Percentiles rank a stretch among this genome's conserved stretches.
Evolutionary conservation across 2,888 invertebrate genomes (phyloP).

Genomic region (Pristionchus entomophagus): DNA sequence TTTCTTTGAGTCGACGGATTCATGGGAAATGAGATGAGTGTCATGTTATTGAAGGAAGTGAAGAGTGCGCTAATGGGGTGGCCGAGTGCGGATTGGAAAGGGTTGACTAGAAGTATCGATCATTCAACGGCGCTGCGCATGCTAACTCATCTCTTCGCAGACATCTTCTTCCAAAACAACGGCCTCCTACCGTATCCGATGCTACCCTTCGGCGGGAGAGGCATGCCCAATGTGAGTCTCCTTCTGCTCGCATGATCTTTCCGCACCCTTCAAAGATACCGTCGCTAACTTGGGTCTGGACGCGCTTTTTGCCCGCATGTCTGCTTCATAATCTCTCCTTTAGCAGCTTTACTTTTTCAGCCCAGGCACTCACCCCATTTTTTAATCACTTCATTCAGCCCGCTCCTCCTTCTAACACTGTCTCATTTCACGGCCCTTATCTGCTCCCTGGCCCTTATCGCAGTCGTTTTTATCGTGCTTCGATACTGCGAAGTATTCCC

Average conservation of each 20-base stretch:
- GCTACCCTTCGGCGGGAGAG: slow-evolving; percentile 55
- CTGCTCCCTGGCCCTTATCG: not conserved
- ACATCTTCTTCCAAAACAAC: slow-evolving; percentile 59
- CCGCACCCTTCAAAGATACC: not conserved
- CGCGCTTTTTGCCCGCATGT: not conserved
- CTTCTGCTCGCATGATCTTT: not conserved
- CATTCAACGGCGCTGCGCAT: not conserved
- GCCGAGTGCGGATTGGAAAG: no score
- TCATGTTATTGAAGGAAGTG: no score
- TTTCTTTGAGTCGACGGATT: no score
- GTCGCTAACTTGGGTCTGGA: not conserved
- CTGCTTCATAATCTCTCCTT: no score
- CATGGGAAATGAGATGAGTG: no score
- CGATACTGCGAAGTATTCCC: not conserved
- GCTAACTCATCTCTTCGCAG: slow-evolving; percentile 61
- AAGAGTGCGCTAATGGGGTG: no score
- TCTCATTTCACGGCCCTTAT: not conserved
- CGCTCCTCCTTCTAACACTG: no score
- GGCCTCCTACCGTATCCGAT: slow-evolving; percentile 61
- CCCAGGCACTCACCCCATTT: not conserved
- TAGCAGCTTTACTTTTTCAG: slow-evolving; percentile 12
- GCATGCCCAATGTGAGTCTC: slow-evolving; percentile 9
- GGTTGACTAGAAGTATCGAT: no score
- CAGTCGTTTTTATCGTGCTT: not conserved
- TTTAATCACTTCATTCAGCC: not conserved